phyloP scores from a whole-genome alignment of 92 coral and sea anemone species.

The Pocillopora meandrina region DNA sequence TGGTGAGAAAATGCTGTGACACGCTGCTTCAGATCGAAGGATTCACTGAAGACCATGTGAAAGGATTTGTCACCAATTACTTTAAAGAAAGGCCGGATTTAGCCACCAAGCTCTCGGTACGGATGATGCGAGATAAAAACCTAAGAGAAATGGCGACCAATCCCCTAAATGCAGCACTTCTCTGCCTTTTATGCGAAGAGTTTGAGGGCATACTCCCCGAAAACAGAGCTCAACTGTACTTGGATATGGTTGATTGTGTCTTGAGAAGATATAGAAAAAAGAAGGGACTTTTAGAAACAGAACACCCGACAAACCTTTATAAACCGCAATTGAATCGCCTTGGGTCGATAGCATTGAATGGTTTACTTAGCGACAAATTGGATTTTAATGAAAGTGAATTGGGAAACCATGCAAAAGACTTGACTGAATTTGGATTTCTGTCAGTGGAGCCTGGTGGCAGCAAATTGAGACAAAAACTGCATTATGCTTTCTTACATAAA shows the following conservation, averaged over 20 bases:
- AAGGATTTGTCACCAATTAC: slow-evolving; percentile 30
- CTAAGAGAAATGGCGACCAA: slow-evolving; percentile 23
- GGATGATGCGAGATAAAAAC: neutral
- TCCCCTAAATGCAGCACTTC: slow-evolving; percentile 48
- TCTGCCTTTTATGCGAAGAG: slow-evolving; percentile 4
- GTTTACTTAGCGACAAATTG: slow-evolving; percentile 11
- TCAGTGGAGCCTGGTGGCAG: slow-evolving; percentile 25
- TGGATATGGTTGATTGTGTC: no score
- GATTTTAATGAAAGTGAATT: neutral
- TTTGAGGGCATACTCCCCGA: slow-evolving; percentile 21
- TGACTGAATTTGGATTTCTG: slow-evolving; percentile 16
- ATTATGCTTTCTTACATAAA: slow-evolving; percentile 35
- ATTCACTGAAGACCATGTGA: slow-evolving; percentile 11
- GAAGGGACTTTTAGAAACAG: neutral
- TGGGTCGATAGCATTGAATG: slow-evolving; percentile 13
- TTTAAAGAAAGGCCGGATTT: neutral
- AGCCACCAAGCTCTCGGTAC: neutral
- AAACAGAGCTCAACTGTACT: slow-evolving; percentile 11
- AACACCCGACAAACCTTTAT: neutral
- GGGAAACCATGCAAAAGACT: neutral
- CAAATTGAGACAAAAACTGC: slow-evolving; percentile 10
- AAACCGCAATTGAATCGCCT: neutral
- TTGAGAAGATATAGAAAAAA: slow-evolving; percentile 16
- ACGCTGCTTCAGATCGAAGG: slow-evolving; percentile 48
- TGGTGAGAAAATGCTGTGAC: slow-evolving; percentile 28